A percentile compares a stretch with the other conserved stretches of the same genome.
Conservation (phyloP, 2,888 invertebrate species). For the Mimas tiliae region DNA sequence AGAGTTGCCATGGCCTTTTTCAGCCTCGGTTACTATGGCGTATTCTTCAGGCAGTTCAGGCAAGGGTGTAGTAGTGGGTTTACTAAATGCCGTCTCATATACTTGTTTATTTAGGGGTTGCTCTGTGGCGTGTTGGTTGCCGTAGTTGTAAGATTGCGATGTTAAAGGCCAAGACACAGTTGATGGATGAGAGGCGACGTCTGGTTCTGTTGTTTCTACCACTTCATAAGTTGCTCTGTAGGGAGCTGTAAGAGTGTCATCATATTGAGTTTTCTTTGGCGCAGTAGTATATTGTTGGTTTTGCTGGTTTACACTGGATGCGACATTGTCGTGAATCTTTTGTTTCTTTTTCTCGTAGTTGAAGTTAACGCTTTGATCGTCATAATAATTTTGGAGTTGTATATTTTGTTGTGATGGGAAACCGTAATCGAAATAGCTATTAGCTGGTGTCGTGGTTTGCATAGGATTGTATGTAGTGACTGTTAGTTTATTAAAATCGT, state of each 20-base stretch:
- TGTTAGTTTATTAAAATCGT: slow-evolving; percentile 55
- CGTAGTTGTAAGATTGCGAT: slow-evolving; percentile 58
- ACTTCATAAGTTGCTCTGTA: slow-evolving; percentile 75
- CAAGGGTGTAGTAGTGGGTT: slow-evolving; percentile 58
- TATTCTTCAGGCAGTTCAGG: slow-evolving; percentile 71
- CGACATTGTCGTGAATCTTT: slow-evolving; percentile 64
- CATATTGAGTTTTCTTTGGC: slow-evolving; percentile 51
- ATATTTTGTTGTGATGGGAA: slow-evolving; percentile 64
- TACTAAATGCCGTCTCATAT: slow-evolving; percentile 52
- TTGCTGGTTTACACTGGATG: slow-evolving; percentile 68
- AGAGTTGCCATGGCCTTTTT: slow-evolving; percentile 73
- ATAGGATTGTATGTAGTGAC: slow-evolving; percentile 73
- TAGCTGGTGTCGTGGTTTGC: slow-evolving; percentile 61
- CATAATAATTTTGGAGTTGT: slow-evolving; percentile 61
- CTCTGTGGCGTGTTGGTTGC: slow-evolving; percentile 57
- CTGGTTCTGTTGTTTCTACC: slow-evolving; percentile 69
- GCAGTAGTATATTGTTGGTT: slow-evolving; percentile 62
- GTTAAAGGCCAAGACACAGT: slow-evolving; percentile 67
- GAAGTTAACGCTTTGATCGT: slow-evolving; percentile 55
- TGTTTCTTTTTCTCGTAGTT: slow-evolving; percentile 67
- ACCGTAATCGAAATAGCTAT: slow-evolving; percentile 60
- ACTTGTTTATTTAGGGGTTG: slow-evolving; percentile 58
- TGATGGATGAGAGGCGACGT: slow-evolving; percentile 63
- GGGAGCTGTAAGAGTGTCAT: slow-evolving; percentile 48
- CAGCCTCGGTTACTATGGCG: slow-evolving; percentile 74